Evolutionary conservation across 2,888 invertebrate species (phyloP).

Genomic region (Lithophane leautieri): DNA sequence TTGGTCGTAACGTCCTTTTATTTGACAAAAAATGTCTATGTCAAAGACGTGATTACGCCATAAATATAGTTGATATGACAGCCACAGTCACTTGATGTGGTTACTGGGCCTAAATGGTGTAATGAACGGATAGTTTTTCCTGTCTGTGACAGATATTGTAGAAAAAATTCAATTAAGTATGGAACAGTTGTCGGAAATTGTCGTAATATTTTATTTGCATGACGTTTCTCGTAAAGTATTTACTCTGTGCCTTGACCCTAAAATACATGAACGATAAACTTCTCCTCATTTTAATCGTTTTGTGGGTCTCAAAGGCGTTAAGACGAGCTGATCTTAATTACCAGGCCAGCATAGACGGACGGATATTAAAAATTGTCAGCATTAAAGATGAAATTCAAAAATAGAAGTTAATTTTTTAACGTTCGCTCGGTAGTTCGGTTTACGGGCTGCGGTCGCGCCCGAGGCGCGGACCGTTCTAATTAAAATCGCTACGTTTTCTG

Average conservation of each 20-base stretch:
- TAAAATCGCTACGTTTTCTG: conserved; percentile 88
- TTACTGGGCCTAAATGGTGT: conserved; percentile 38
- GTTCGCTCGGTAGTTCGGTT: conserved; percentile 75
- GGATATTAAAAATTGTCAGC: conserved; percentile 70
- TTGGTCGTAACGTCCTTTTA: conserved; percentile 42
- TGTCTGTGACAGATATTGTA: conserved; percentile 30
- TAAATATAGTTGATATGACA: conserved; percentile 48
- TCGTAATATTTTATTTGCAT: conserved; percentile 12
- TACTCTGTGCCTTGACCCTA: conserved; percentile 2
- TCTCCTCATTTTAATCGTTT: conserved; percentile 42
- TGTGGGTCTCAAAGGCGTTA: conserved; percentile 42
- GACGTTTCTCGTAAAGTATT: conserved; percentile 7
- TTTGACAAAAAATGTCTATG: conserved; percentile 54
- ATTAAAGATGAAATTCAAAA: conserved; percentile 71
- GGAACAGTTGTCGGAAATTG: conserved; percentile 2
- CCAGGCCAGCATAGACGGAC: conserved; percentile 68
- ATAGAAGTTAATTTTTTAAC: conserved; percentile 70
- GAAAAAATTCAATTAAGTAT: conserved; percentile 33
- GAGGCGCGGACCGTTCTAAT: conserved; percentile 86
- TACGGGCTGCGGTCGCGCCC: conserved; percentile 83
- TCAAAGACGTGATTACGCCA: conserved; percentile 40
- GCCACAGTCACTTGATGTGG: conserved; percentile 34
- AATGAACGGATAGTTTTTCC: conserved; percentile 42
- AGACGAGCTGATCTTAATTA: conserved; percentile 66
- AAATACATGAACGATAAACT: conserved; percentile 27